Conservation (phyloP, 1,140 invertebrate species). For the Eubasilissa regina region DNA sequence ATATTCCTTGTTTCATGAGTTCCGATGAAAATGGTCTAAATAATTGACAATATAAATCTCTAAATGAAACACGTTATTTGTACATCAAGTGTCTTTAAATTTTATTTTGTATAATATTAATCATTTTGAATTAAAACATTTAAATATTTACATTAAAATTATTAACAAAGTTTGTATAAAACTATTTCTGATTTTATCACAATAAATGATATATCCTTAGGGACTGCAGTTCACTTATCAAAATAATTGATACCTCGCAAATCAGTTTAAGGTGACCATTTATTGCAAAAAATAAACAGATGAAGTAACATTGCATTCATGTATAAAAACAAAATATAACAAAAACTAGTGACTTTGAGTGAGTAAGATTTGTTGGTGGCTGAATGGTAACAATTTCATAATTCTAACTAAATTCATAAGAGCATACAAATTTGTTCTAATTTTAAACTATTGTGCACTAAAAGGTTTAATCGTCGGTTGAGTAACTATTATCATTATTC, state of each 20-base stretch:
- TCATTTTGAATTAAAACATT: slow-evolving; percentile 58
- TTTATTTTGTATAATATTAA: slow-evolving; percentile 55
- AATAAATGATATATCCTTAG: slow-evolving; percentile 44
- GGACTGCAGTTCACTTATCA: slow-evolving; percentile 14
- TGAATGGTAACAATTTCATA: slow-evolving; percentile 31
- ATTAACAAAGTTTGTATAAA: slow-evolving; percentile 54
- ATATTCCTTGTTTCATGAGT: too few species aligned
- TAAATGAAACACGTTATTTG: slow-evolving; percentile 19
- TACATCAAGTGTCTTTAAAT: slow-evolving; percentile 60
- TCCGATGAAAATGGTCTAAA: too few species aligned
- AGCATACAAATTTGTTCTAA: slow-evolving; percentile 30
- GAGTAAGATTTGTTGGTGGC: background rate
- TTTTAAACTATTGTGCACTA: slow-evolving; percentile 2
- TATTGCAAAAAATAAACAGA: slow-evolving; percentile 16
- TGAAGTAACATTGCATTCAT: slow-evolving; percentile 7
- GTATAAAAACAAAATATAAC: slow-evolving; percentile 7
- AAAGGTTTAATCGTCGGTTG: slow-evolving; percentile 7
- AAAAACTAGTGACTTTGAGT: background rate
- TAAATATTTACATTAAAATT: slow-evolving; percentile 57
- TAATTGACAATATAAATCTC: too few species aligned
- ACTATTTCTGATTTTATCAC: slow-evolving; percentile 52
- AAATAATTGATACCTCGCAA: slow-evolving; percentile 15
- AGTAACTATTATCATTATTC: slow-evolving; percentile 40
- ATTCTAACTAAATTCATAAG: slow-evolving; percentile 10
- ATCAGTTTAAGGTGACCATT: slow-evolving; percentile 6